Conservation (phyloP, 2,113 vertebrate species). For the Sebastes fasciatus region DNA sequence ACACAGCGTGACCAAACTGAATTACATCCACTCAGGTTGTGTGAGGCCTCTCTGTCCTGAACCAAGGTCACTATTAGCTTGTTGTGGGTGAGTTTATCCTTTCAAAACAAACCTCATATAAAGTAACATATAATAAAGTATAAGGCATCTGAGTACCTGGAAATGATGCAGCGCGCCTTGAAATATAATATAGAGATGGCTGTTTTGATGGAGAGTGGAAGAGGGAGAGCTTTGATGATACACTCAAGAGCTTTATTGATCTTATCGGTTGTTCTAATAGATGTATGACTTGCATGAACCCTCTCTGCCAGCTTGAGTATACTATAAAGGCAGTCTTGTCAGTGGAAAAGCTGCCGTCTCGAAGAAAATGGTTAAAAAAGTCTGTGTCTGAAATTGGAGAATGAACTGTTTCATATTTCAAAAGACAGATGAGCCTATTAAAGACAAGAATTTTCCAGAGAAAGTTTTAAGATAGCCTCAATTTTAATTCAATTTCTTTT, state of each 20-base stretch:
- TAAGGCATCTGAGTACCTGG: neutral
- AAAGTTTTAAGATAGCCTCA: neutral
- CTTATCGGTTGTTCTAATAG: slow-evolving; percentile 26
- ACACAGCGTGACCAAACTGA: slow-evolving; percentile 3
- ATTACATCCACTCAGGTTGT: slow-evolving; percentile 6
- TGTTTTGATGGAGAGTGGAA: slow-evolving; percentile 10
- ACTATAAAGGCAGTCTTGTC: neutral
- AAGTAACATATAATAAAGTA: neutral
- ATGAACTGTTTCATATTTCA: neutral
- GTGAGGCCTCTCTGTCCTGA: slow-evolving; percentile 13
- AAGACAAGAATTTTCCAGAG: neutral
- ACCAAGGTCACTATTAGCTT: slow-evolving; percentile 4
- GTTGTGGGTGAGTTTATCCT: neutral
- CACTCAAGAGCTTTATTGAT: slow-evolving; percentile 14
- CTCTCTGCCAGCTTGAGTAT: neutral
- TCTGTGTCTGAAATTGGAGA: neutral
- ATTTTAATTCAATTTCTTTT: neutral
- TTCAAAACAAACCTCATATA: slow-evolving; percentile 21
- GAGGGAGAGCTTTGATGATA: slow-evolving; percentile 13
- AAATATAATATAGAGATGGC: neutral
- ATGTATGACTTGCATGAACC: slow-evolving; percentile 4
- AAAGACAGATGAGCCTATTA: neutral
- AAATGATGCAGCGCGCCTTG: slow-evolving; percentile 20
- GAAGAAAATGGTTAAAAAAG: neutral
- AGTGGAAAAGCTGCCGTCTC: neutral